Evolutionary conservation across 2,113 vertebrate species (phyloP), one percentile per base, ranked within the genome.

Genomic region (Corapipo altera): DNA sequence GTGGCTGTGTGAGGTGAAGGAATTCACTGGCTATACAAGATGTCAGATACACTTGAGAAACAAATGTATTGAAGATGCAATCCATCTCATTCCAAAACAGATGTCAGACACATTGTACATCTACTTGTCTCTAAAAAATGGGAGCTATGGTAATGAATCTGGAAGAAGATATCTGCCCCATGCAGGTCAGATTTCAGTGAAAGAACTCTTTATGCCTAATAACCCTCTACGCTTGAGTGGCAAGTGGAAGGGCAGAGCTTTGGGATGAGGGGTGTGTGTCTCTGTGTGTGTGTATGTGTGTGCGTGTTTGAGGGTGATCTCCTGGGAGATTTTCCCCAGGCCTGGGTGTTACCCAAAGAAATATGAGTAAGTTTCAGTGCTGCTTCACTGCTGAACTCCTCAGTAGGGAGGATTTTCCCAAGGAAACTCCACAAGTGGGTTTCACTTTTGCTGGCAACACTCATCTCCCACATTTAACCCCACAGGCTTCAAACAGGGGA

Each of bases 321-420:
- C 93, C 91, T 88, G 81, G 87, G 91, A 96, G 77, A 95, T 91
- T 78, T 92, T 85, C 95, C 95, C 58, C 81, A 7, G 93, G 94
- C 89, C 74, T 93, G 91, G 89, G 95, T 85, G 95, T 93, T 95
- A 58, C 89, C 89, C 65, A 85, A 54, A 26, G 74, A 94, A 95
- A 94, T 71, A 76, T 85, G 93, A 95, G 84, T 57, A 82, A 61
- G 57, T 92, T 95, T 95, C 91, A 82, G 61, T 26, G n/a, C 73
- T 89, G 77, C 44, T 69, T 95, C 77, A 81, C 84, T 92, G 69
- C 84, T 67, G 44, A 91, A 49, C 57, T 82, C 15, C 0, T 78
- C 87, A 91, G 33, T 54, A 67, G 57, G 66, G 46, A 92, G 62
- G 74, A 85, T 59, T 91, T 58, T 95, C 66, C 77, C 49, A 62